Conservation (phyloP, 2,888 invertebrate species). For the Cantharis nigra region DNA sequence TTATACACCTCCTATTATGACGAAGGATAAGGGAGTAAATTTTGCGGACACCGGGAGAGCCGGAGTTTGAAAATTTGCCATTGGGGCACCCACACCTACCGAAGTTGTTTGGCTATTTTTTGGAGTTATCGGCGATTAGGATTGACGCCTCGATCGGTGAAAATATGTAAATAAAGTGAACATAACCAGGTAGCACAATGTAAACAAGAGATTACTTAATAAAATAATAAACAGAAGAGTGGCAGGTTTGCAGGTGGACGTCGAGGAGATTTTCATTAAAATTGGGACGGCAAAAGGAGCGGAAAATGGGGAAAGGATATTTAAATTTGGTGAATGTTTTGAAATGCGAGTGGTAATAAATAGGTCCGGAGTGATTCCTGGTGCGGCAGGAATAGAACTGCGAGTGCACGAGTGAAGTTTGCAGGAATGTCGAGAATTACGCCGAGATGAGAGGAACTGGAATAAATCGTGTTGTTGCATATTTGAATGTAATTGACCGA, state of each 20-base stretch:
- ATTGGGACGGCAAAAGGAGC: background rate
- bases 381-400: slow-evolving; percentile 26
- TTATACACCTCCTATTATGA: background rate
- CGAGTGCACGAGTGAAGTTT: slow-evolving; percentile 23
- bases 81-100: background rate
- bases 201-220: slow-evolving; percentile 9
- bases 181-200: background rate
- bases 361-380: background rate
- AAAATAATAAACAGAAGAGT: background rate
- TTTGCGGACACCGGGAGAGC: background rate
- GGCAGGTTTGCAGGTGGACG: background rate
- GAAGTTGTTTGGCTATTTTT: background rate
- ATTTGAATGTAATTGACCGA: slow-evolving; percentile 5
- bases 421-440: slow-evolving; percentile 12
- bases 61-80: background rate
- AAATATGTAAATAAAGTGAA: background rate
- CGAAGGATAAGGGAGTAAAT: background rate
- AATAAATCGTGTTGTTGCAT: background rate
- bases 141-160: background rate
- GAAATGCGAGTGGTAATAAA: background rate
- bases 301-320: background rate
- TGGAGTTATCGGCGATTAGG: background rate
- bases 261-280: background rate
- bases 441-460: background rate
- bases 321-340: background rate